A percentile compares a stretch with the other conserved stretches of the same genome.
Conservation (phyloP, 2,113 vertebrate species). For the Corydoras sp. region DNA sequence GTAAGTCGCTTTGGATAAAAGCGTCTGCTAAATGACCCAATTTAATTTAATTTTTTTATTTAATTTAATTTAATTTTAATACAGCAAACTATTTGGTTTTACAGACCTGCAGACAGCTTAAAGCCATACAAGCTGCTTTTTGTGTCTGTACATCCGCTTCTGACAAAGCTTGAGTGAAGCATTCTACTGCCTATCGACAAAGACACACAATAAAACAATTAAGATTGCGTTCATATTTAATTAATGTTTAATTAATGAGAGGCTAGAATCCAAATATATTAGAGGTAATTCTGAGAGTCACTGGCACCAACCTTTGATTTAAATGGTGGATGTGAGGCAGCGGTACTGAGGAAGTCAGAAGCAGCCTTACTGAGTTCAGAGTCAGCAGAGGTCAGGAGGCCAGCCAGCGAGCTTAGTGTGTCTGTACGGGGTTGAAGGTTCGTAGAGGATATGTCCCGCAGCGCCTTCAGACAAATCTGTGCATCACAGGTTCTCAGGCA, state of each 20-base stretch:
- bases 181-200: slow-evolving; percentile 77
- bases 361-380: slow-evolving; percentile 71
- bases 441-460: slow-evolving; percentile 65
- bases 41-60: too few species aligned
- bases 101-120: slow-evolving; percentile 84
- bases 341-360: slow-evolving; percentile 70
- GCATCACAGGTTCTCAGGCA: slow-evolving; percentile 67
- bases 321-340: slow-evolving; percentile 71
- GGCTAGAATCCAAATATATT: too few species aligned
- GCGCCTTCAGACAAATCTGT: slow-evolving; percentile 60
- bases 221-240: not conserved
- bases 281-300: not conserved
- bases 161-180: slow-evolving; percentile 82
- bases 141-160: slow-evolving; percentile 76
- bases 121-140: slow-evolving; percentile 82
- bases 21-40: too few species aligned
- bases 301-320: slow-evolving; percentile 77
- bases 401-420: slow-evolving; percentile 75
- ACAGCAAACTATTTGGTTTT: too few species aligned
- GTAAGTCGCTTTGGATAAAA: too few species aligned
- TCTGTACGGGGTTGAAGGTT: slow-evolving; percentile 70
- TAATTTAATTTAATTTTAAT: too few species aligned
- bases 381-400: slow-evolving; percentile 75
- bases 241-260: too few species aligned
- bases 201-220: slow-evolving; percentile 23